Evolutionary conservation across 2,888 invertebrate species (phyloP).

Genomic region (Boloria selene): DNA sequence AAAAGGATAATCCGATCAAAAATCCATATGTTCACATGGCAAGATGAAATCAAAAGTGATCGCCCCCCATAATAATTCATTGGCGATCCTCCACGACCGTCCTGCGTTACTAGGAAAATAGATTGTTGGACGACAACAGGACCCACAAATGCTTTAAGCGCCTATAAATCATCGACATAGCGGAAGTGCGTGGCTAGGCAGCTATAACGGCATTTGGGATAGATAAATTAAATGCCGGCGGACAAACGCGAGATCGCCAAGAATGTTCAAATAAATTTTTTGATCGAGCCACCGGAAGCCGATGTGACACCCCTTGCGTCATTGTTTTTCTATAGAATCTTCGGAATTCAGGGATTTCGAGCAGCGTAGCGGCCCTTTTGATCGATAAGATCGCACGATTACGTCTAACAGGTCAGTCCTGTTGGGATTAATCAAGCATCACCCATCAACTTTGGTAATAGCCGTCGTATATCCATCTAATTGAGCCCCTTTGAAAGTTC

Average conservation of each 20-base stretch:
- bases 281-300: conserved; percentile 78
- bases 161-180: conserved; percentile 79
- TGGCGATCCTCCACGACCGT: conserved; percentile 69
- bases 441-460: conserved; percentile 70
- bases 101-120: conserved; percentile 70
- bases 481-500: conserved; percentile 77
- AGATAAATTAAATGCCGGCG: conserved; percentile 81
- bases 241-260: conserved; percentile 68
- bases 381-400: conserved; percentile 77
- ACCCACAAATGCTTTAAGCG: conserved; percentile 73
- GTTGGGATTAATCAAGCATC: conserved; percentile 80
- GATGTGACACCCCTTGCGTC: conserved; percentile 73
- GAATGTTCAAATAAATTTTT: conserved; percentile 80
- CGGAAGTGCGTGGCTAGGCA: conserved; percentile 75
- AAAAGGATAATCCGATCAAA: conserved; percentile 31
- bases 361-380: conserved; percentile 73
- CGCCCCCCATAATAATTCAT: conserved; percentile 70
- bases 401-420: conserved; percentile 77
- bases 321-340: conserved; percentile 78
- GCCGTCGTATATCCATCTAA: conserved; percentile 78
- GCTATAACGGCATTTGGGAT: conserved; percentile 76
- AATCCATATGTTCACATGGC: conserved; percentile 48
- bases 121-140: conserved; percentile 65
- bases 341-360: conserved; percentile 68
- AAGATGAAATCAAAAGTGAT: conserved; percentile 71